These are phyloP conservation scores for Drosophila tropicalis DNA, from an alignment of 1,140 invertebrate genomes.

Conservation along the genomic window DNA sequence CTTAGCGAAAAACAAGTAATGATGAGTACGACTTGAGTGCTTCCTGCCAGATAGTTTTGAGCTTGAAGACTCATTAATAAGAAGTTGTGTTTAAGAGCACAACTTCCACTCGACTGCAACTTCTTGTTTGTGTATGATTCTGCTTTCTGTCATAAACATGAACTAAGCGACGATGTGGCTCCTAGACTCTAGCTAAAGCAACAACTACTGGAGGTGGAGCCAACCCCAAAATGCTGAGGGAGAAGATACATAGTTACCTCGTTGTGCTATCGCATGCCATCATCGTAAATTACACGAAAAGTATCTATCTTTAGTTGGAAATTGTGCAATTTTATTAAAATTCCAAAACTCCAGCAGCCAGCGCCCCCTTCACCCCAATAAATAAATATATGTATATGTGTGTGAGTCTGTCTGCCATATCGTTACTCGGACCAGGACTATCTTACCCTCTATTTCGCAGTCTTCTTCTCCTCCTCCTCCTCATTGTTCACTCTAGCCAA, in stretches of 20 bases:
- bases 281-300: slow-evolving; percentile 79
- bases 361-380: slow-evolving; percentile 22
- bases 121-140: not conserved
- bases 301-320: slow-evolving; percentile 79
- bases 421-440: slow-evolving; percentile 12
- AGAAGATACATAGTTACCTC: slow-evolving; percentile 27
- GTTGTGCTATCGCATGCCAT: slow-evolving; percentile 65
- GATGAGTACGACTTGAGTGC: slow-evolving; percentile 47
- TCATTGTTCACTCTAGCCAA: not conserved
- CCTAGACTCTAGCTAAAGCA: slow-evolving; percentile 1
- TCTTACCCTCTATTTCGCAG: slow-evolving; percentile 28
- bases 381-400: slow-evolving; percentile 54
- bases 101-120: slow-evolving; percentile 13
- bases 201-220: slow-evolving; percentile 8
- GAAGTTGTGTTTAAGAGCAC: not conserved
- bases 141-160: not conserved
- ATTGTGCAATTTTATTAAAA: slow-evolving; percentile 79
- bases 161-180: not conserved
- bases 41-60: slow-evolving; percentile 10
- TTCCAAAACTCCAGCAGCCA: slow-evolving; percentile 60
- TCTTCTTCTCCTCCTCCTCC: not conserved
- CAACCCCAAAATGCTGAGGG: not conserved
- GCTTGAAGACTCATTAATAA: slow-evolving; percentile 2
- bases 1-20: slow-evolving; percentile 49
- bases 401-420: slow-evolving; percentile 7